phyloP scores from a whole-genome alignment of 2,797 vertebrate species.

The Pangasius larnaudii region DNA sequence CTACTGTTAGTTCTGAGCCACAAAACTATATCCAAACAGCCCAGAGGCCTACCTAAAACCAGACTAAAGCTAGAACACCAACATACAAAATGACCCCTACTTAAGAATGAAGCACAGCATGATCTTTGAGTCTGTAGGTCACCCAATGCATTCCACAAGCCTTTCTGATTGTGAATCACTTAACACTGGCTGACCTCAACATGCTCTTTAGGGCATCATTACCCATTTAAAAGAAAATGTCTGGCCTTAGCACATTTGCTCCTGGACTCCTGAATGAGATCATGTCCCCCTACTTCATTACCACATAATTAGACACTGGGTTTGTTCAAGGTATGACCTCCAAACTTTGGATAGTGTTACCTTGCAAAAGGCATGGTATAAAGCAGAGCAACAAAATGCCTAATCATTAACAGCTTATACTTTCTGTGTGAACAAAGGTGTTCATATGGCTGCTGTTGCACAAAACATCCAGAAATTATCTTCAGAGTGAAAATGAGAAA shows the following conservation, averaged over 20 bases:
- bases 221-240: constrained; percentile 38
- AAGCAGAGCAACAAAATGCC: not conserved
- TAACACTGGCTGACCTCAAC: constrained; percentile 39
- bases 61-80: not conserved
- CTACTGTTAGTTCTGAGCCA: not conserved
- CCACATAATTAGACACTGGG: constrained; percentile 16
- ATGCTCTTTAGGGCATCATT: constrained; percentile 36
- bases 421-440: not conserved
- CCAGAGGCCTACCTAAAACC: not conserved
- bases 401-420: not conserved
- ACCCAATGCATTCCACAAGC: not conserved
- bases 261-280: constrained; percentile 35
- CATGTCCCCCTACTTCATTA: not conserved
- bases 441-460: not conserved
- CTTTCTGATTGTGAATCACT: constrained; percentile 31
- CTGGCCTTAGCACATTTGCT: constrained; percentile 33
- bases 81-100: not conserved
- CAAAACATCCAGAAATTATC: not conserved
- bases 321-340: constrained; percentile 27
- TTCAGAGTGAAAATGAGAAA: not conserved
- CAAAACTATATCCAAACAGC: not conserved
- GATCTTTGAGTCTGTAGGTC: not conserved
- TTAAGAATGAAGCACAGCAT: not conserved
- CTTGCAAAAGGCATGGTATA: not conserved
- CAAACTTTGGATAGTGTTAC: not conserved